These are phyloP conservation scores for Pectinophora gossypiella DNA, from an alignment of 1,140 invertebrate species.

Conservation along the genomic window DNA sequence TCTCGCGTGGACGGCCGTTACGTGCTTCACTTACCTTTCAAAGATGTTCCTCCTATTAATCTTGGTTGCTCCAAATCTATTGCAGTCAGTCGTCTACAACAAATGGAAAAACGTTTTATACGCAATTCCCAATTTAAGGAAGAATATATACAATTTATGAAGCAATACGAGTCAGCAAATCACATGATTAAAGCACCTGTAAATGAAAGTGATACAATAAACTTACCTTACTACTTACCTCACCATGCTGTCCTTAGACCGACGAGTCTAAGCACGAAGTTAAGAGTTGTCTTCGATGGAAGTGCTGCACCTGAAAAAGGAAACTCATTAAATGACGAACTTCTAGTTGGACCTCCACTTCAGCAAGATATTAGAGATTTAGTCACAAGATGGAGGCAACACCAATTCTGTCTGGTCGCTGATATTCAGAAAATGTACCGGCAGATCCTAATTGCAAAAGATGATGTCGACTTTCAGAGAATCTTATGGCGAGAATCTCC, in stretches of 20 bases:
- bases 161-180: conserved; percentile 5
- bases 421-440: conserved; percentile 71
- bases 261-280: conserved; percentile 19
- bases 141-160: conserved; percentile 16
- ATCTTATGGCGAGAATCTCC: conserved; percentile 44
- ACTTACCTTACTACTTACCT: conserved; percentile 11
- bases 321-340: conserved; percentile 23
- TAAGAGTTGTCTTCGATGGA: conserved; percentile 25
- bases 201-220: background rate
- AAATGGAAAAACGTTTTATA: conserved; percentile 17
- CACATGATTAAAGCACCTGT: background rate
- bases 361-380: conserved; percentile 23
- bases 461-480: conserved; percentile 33
- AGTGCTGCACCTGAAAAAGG: conserved; percentile 17
- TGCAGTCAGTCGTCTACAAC: conserved; percentile 10
- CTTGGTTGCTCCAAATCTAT: conserved; percentile 12
- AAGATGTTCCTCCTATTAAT: background rate
- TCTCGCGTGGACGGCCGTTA: conserved; percentile 16
- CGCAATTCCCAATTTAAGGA: conserved; percentile 8
- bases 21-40: conserved; percentile 19
- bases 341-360: conserved; percentile 15
- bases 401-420: conserved; percentile 20
- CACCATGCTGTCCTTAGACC: conserved; percentile 21
- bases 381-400: conserved; percentile 19
- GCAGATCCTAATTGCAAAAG: conserved; percentile 39